Evolutionary conservation across 1,140 invertebrate genomes (phyloP), one percentile per base, ranked within the genome.

Genomic region (Hyles vespertilio): DNA sequence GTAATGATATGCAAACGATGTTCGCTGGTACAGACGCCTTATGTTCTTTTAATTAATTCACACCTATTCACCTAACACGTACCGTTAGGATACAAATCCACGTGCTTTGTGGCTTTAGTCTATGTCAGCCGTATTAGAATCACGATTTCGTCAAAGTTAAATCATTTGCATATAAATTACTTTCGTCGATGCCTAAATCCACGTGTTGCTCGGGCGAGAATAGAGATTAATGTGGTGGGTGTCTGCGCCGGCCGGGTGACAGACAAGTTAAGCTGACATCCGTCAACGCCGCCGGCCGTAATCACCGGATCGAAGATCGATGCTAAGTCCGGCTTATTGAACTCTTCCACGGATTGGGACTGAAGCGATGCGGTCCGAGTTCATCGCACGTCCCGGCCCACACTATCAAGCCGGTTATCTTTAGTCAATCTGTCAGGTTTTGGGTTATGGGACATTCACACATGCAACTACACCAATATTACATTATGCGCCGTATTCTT

Each of bases 91-190:
- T 61, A 56, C 50, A 63, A 67, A 69, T 63, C 54, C 54, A 50
- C 43, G 52, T 58, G 65, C 59, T 69, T 62, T 64, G 64, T 63
- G 67, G 52, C 64, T 66, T 67, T 63, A 60, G 63, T 61, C 57
- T 67, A 54, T 64, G 65, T 68, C 67, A 68, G 54, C 49, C 66
- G 69, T 69, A 79, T 79, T 81, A 83, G 62, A 84, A 76, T 77
- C 77, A 86, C 75, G 81, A 71, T 80, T 77, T 84, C 70, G 67
- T 81, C 75, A 86, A 74, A 73, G 71, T 81, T 74, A 61, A 79
- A 80, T 79, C 73, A 88, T 89, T 87, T 81, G 77, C 82, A 89
- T 87, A 84, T 87, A 89, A 87, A 89, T 89, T 78, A 86, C 76
- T 85, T 84, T 81, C 77, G 74, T 76, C 74, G 71, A 77, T 78